These are phyloP conservation scores for Aplodontia rufa DNA, from an alignment of 2,113 vertebrate genomes.

Conservation along the genomic window DNA sequence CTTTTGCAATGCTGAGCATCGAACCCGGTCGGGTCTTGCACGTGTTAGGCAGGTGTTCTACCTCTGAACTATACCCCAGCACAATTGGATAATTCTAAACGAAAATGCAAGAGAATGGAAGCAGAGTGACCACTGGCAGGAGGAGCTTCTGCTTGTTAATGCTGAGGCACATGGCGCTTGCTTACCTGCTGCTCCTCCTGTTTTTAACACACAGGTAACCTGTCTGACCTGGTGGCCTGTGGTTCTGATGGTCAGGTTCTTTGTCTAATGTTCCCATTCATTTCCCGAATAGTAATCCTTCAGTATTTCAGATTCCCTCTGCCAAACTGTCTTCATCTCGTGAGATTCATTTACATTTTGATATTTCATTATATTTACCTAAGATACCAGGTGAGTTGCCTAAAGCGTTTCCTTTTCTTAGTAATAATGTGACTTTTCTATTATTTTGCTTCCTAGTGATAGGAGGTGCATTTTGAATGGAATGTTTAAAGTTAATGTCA, in stretches of 20 bases:
- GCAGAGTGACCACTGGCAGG: neutral
- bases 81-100: neutral
- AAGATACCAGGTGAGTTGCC: neutral
- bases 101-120: neutral
- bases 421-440: neutral
- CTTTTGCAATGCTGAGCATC: neutral
- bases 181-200: neutral
- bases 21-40: neutral
- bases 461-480: neutral
- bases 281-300: neutral
- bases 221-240: neutral
- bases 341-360: neutral
- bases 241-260: neutral
- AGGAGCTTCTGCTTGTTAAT: neutral
- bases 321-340: neutral
- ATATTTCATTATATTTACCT: neutral
- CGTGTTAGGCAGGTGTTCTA: neutral
- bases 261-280: neutral
- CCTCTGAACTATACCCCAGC: neutral
- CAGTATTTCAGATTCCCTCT: neutral
- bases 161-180: neutral
- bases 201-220: rapidly evolving
- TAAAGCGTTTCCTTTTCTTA: conserved; percentile 15
- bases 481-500: neutral
- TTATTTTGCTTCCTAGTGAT: neutral